These are phyloP conservation scores for Drosophila hydei DNA, from an alignment of 1,140 invertebrate genomes.

Conservation along the genomic window DNA sequence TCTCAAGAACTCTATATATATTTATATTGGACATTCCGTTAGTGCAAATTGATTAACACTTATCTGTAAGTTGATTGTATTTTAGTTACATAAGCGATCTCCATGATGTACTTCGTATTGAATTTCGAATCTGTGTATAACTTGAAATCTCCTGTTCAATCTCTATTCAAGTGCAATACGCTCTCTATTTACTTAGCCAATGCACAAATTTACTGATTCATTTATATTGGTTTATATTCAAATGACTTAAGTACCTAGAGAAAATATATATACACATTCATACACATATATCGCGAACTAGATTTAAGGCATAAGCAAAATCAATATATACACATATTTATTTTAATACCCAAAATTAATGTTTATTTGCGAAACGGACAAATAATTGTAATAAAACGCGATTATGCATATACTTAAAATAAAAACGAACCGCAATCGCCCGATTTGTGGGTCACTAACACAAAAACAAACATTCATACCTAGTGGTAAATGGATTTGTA, in stretches of 20 bases:
- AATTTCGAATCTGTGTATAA: conserved; percentile 45
- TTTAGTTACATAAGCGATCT: conserved; percentile 68
- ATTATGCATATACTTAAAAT: conserved; percentile 32
- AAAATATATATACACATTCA: conserved; percentile 61
- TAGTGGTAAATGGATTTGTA: conserved; percentile 29
- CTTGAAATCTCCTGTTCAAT: conserved; percentile 27
- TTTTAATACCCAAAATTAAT: conserved; percentile 62
- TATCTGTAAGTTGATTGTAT: conserved; percentile 48
- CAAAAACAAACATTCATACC: conserved; percentile 34
- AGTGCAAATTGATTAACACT: conserved; percentile 63
- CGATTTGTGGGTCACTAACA: conserved; percentile 38
- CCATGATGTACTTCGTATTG: conserved; percentile 64
- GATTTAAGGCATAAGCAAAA: conserved; percentile 37
- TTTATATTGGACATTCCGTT: conserved; percentile 67
- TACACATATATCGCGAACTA: conserved; percentile 23
- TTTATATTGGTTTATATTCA: conserved; percentile 46
- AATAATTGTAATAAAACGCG: conserved; percentile 64
- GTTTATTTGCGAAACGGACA: conserved; percentile 73
- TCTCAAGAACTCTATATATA: conserved; percentile 45
- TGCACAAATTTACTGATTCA: conserved; percentile 44
- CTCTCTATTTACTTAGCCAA: conserved; percentile 43
- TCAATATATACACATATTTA: conserved; percentile 48
- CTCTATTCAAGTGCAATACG: conserved; percentile 35
- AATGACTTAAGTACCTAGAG: conserved; percentile 76
- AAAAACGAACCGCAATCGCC: not conserved